A percentile compares a stretch with the other conserved stretches of the same genome.
Conservation (phyloP, 2,113 vertebrate genomes). For the Sebastes fasciatus region DNA sequence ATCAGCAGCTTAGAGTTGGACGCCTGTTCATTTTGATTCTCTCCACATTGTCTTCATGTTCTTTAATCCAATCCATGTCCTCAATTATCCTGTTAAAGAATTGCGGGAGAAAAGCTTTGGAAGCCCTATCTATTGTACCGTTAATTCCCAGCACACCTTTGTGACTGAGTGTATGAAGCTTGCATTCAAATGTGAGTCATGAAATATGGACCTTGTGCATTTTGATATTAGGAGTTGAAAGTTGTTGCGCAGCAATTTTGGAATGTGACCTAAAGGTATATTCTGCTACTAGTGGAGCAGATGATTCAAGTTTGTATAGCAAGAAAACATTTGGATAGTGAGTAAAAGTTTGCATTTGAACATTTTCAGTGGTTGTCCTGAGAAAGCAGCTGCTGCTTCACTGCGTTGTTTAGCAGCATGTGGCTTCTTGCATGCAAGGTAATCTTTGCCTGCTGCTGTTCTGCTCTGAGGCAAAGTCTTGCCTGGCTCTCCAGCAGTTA, state of each 20-base stretch:
- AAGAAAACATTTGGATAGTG: background rate
- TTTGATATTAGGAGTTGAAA: background rate
- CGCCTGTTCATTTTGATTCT: conserved; percentile 30
- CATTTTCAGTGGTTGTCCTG: background rate
- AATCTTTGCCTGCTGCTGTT: conserved; percentile 35
- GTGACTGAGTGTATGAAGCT: background rate
- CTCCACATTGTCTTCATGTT: background rate
- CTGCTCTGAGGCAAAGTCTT: conserved; percentile 22
- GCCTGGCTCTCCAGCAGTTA: background rate
- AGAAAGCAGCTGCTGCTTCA: conserved; percentile 34
- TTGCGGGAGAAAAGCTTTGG: background rate
- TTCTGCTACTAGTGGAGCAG: background rate
- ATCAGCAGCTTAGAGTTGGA: background rate
- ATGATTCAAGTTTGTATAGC: background rate
- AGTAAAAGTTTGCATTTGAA: background rate
- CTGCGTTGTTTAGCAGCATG: conserved; percentile 60
- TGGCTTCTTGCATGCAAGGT: conserved; percentile 59
- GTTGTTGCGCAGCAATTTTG: background rate
- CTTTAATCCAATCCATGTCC: background rate
- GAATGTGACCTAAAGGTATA: background rate
- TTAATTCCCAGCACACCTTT: background rate
- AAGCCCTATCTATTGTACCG: background rate
- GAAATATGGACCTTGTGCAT: background rate
- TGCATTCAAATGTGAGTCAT: background rate
- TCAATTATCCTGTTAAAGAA: too few species aligned